phyloP scores from a whole-genome alignment of 2,113 vertebrate species.

The Corythornis madagascariensis region DNA sequence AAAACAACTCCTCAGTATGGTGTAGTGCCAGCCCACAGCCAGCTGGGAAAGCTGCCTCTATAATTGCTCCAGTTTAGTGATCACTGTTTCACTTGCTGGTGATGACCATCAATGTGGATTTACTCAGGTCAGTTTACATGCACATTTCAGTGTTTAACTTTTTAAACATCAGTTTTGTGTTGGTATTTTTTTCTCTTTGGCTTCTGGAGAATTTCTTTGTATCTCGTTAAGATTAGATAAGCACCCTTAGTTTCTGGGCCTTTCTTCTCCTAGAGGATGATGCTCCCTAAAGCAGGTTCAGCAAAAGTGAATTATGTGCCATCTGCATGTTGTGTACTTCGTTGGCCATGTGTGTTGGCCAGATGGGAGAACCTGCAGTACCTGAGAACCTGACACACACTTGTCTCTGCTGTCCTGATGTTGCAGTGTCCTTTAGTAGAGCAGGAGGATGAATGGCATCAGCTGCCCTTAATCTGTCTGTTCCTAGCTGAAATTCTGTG shows the following conservation, averaged over 20 bases:
- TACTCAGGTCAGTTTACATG: neutral
- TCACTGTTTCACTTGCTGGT: neutral
- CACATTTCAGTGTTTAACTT: neutral
- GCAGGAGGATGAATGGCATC: neutral
- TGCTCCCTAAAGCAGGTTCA: neutral
- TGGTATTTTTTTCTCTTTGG: neutral
- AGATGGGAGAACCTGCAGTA: neutral
- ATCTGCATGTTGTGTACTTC: neutral
- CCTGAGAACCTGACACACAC: neutral
- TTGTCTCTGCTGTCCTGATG: neutral
- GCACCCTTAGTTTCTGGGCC: neutral
- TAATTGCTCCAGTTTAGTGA: neutral
- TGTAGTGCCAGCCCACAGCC: neutral
- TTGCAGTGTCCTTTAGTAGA: neutral
- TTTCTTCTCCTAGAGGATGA: neutral
- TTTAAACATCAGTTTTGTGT: neutral
- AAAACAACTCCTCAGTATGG: neutral
- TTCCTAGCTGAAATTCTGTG: neutral
- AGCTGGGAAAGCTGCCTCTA: neutral
- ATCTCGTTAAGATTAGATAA: neutral
- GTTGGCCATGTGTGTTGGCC: neutral
- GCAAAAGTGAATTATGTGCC: neutral
- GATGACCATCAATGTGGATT: neutral
- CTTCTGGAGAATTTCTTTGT: neutral
- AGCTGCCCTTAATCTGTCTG: neutral